Conservation (phyloP, 2,888 invertebrate genomes). For the Pyralis farinalis region DNA sequence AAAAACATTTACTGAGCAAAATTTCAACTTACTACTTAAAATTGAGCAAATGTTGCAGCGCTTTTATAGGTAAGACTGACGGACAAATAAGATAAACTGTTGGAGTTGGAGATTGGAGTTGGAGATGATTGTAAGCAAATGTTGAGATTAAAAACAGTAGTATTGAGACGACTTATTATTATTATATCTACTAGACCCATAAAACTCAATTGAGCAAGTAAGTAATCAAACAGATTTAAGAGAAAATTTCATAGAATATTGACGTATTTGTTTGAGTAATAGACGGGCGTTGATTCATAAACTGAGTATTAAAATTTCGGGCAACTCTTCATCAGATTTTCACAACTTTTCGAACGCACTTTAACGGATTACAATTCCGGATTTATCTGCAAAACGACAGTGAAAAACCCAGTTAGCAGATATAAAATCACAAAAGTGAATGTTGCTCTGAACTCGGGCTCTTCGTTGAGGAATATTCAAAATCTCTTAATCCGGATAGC, state of each 20-base stretch:
- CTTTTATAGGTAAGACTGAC: no score
- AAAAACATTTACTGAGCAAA: no score
- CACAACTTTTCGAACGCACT: background rate
- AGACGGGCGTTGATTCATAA: background rate
- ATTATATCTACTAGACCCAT: no score
- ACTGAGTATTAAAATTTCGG: background rate
- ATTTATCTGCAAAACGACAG: constrained; percentile 1
- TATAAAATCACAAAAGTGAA: constrained; percentile 8
- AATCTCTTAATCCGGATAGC: constrained; percentile 29
- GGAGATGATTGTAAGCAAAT: no score
- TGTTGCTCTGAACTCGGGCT: constrained; percentile 2
- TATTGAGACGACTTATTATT: no score
- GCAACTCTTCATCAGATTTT: background rate
- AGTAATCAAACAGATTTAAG: background rate
- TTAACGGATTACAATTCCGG: constrained; percentile 3
- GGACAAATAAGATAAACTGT: no score
- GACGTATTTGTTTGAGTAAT: background rate
- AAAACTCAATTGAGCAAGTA: no score
- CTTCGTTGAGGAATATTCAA: constrained; percentile 22
- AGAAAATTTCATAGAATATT: no score
- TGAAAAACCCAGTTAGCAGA: constrained; percentile 3
- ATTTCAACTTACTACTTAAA: no score
- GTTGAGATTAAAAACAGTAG: no score
- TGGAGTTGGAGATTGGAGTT: no score
- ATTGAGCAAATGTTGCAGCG: no score